Percentiles rank a stretch among this genome's conserved stretches.
phyloP scores from a whole-genome alignment of 2,797 vertebrate genomes.

The Falco cherrug region DNA sequence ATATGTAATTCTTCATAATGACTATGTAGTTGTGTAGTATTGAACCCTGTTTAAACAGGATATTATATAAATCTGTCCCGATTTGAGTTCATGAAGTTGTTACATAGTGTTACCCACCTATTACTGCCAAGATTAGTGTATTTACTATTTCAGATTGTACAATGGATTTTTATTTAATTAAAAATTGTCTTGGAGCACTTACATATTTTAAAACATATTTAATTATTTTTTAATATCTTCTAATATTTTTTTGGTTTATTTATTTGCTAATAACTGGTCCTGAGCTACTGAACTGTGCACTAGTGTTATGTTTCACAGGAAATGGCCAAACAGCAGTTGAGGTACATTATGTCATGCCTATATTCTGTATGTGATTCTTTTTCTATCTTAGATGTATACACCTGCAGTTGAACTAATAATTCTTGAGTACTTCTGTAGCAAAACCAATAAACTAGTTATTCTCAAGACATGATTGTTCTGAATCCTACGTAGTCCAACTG shows the following conservation, averaged over 20 bases:
- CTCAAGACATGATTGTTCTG: background rate
- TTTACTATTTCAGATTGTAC: background rate
- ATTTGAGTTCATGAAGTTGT: background rate
- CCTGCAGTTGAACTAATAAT: background rate
- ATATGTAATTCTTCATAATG: background rate
- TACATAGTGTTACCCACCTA: background rate
- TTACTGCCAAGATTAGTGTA: background rate
- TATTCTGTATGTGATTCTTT: background rate
- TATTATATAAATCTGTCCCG: background rate
- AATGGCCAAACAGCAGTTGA: background rate
- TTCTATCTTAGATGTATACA: background rate
- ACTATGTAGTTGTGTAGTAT: background rate
- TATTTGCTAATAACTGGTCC: background rate
- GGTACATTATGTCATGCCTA: background rate
- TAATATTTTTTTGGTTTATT: background rate
- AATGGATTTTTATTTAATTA: background rate
- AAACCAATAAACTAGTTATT: background rate
- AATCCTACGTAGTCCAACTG: accelerated
- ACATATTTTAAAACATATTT: background rate
- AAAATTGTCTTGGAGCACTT: background rate
- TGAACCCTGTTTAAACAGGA: background rate
- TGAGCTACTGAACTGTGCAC: background rate
- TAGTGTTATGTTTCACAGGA: background rate
- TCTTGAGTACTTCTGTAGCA: background rate
- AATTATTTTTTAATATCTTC: background rate